These are phyloP conservation scores for Macrostomum lignano DNA, from an alignment of 1,140 invertebrate genomes.

Conservation along the genomic window DNA sequence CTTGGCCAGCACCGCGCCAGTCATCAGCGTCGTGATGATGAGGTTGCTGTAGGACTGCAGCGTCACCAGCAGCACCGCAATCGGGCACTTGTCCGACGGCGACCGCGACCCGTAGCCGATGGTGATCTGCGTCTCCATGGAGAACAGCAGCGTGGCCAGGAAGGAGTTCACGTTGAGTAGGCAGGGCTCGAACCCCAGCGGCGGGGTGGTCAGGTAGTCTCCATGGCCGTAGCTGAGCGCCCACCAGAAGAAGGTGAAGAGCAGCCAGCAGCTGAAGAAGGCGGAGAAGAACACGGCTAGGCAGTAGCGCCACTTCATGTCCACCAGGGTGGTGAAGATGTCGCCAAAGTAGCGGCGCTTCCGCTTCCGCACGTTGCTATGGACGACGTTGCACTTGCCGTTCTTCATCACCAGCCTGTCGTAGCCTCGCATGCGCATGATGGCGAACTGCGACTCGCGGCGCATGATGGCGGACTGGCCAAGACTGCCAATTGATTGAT, in stretches of 20 bases:
- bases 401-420: too few species aligned
- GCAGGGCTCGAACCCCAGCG: slow-evolving; percentile 19
- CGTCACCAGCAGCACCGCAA: slow-evolving; percentile 13
- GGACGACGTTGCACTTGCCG: too few species aligned
- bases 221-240: slow-evolving; percentile 27
- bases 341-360: too few species aligned
- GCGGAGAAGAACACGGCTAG: slow-evolving; percentile 27
- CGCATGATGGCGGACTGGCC: too few species aligned
- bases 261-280: slow-evolving; percentile 29
- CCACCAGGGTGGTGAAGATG: slow-evolving; percentile 48
- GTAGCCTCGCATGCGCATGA: too few species aligned
- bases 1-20: slow-evolving; percentile 14
- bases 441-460: too few species aligned
- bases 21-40: slow-evolving; percentile 13
- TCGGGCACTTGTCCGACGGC: slow-evolving; percentile 33
- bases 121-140: slow-evolving; percentile 30
- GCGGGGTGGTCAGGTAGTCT: slow-evolving; percentile 10
- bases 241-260: slow-evolving; percentile 31
- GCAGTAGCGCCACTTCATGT: slow-evolving; percentile 29
- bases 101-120: slow-evolving; percentile 35
- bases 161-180: slow-evolving; percentile 23
- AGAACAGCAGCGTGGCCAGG: slow-evolving; percentile 25
- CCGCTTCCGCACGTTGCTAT: too few species aligned
- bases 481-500: too few species aligned
- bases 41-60: slow-evolving; percentile 20